These are phyloP conservation scores for Hetaerina titia DNA, from an alignment of 2,888 invertebrate species.

Conservation along the genomic window DNA sequence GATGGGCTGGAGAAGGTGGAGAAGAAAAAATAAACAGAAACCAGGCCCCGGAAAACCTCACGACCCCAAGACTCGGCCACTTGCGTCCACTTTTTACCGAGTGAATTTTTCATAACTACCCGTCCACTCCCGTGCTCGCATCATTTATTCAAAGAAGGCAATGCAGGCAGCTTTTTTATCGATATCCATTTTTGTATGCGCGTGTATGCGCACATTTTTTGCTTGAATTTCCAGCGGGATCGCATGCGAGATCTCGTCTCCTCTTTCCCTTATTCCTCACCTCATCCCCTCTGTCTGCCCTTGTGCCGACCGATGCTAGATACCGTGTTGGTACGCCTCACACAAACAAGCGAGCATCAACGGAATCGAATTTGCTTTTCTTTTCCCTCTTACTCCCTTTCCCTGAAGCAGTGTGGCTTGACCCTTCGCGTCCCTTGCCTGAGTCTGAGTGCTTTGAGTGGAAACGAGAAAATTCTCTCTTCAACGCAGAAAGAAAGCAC, in stretches of 20 bases:
- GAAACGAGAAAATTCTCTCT: background rate
- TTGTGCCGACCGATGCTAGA: background rate
- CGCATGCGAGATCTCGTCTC: background rate
- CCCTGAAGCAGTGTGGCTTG: background rate
- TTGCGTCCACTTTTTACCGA: slow-evolving; percentile 58
- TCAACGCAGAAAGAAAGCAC: background rate
- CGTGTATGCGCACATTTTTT: background rate
- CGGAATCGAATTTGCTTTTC: slow-evolving; percentile 55
- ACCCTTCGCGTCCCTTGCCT: background rate
- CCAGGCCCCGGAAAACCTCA: slow-evolving; percentile 12
- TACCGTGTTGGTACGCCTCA: background rate
- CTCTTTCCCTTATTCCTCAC: background rate
- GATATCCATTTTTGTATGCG: slow-evolving; percentile 25
- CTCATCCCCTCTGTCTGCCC: background rate
- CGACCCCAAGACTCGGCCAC: slow-evolving; percentile 4
- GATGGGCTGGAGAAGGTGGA: background rate
- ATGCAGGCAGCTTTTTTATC: slow-evolving; percentile 33
- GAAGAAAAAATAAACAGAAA: background rate
- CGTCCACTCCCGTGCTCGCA: background rate
- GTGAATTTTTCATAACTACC: slow-evolving; percentile 64
- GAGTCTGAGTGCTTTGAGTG: background rate
- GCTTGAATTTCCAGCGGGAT: slow-evolving; percentile 23
- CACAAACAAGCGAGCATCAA: background rate
- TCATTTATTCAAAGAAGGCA: slow-evolving; percentile 54
- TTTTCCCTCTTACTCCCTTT: background rate